Evolutionary conservation across 1,140 invertebrate genomes (phyloP).

Genomic region (Drosophila kohkoa): DNA sequence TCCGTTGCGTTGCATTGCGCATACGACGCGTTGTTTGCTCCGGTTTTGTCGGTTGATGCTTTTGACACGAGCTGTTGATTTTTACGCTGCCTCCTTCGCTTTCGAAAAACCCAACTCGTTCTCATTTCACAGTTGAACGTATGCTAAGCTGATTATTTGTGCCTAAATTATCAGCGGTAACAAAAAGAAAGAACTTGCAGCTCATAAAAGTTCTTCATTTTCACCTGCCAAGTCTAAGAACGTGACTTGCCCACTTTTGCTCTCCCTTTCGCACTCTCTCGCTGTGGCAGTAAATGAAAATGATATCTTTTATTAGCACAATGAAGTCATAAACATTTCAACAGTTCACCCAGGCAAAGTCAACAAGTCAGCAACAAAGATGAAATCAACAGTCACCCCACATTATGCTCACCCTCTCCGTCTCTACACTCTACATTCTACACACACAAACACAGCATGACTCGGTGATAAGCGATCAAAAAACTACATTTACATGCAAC

Average conservation of each 20-base stretch:
- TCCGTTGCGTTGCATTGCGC: constrained; percentile 41
- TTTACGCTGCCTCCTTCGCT: constrained; percentile 1
- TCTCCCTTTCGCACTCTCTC: neutral
- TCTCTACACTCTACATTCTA: constrained; percentile 13
- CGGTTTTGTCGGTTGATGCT: constrained; percentile 67
- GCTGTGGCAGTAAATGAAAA: constrained; percentile 45
- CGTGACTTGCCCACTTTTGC: constrained; percentile 22
- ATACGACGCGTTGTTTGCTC: constrained; percentile 61
- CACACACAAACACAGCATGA: constrained; percentile 5
- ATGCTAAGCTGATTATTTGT: constrained; percentile 77
- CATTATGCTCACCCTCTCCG: constrained; percentile 45
- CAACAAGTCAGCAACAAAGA: constrained; percentile 80
- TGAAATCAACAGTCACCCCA: constrained; percentile 77
- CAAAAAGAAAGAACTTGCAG: constrained; percentile 6
- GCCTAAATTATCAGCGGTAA: constrained; percentile 16
- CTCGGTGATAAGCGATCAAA: constrained; percentile 72
- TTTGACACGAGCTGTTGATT: constrained; percentile 79
- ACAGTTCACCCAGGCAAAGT: constrained; percentile 72
- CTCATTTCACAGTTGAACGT: constrained; percentile 52
- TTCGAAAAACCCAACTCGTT: neutral
- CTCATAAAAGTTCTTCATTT: constrained; percentile 33
- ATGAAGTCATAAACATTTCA: constrained; percentile 80
- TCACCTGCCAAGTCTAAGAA: constrained; percentile 23
- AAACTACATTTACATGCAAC: constrained; percentile 78
- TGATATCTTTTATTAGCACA: constrained; percentile 80